phyloP scores from a whole-genome alignment of 1,140 invertebrate species.

The Anadara kagoshimensis region DNA sequence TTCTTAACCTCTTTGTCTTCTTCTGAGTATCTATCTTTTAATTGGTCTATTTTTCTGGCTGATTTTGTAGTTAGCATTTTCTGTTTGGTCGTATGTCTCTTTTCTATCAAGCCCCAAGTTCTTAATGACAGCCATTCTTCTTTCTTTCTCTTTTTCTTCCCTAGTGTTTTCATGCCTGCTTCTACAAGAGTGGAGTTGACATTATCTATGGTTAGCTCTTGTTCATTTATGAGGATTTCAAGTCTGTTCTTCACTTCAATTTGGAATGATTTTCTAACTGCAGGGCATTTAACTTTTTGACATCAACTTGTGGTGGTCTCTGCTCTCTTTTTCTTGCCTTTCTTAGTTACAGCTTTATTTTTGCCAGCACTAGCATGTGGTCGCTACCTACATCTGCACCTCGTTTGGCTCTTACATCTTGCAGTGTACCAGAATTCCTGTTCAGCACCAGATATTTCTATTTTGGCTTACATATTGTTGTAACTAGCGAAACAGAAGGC shows the following conservation, averaged over 20 bases:
- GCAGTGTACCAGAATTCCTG: constrained; percentile 7
- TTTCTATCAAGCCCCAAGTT: not conserved
- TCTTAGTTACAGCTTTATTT: constrained; percentile 7
- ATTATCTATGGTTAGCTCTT: constrained; percentile 1
- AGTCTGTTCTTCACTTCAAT: constrained; percentile 7
- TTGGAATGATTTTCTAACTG: constrained; percentile 4
- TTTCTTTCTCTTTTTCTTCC: too few relatives aligned
- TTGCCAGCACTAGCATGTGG: constrained; percentile 27
- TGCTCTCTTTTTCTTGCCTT: constrained; percentile 3
- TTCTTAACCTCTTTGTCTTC: constrained; percentile 4
- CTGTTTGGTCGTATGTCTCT: not conserved
- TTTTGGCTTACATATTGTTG: too few relatives aligned
- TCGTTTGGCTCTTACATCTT: constrained; percentile 13
- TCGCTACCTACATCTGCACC: constrained; percentile 47
- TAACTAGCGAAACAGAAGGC: too few relatives aligned
- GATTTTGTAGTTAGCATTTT: not conserved
- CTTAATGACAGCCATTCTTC: too few relatives aligned
- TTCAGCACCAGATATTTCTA: constrained; percentile 28
- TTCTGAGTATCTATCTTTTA: not conserved
- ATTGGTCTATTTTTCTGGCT: not conserved
- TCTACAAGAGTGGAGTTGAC: constrained; percentile 6
- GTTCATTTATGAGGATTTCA: not conserved
- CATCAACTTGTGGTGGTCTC: not conserved
- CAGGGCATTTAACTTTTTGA: constrained; percentile 7
- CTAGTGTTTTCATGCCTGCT: constrained; percentile 8